These are phyloP conservation scores for Coronaproctus castanopsis DNA, from an alignment of 2,888 invertebrate species.

Conservation along the genomic window DNA sequence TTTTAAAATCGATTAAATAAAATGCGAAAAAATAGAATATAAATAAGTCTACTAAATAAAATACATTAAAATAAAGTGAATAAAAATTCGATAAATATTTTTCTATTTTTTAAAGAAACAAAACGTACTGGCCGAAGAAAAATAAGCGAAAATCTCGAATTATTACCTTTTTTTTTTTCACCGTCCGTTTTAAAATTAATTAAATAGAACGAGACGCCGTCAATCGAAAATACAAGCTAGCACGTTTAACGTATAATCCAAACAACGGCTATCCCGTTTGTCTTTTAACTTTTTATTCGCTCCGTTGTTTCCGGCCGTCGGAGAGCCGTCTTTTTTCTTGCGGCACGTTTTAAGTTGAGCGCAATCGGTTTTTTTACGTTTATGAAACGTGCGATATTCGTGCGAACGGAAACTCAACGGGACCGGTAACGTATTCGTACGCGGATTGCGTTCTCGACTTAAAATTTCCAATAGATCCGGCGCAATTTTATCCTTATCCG, in stretches of 20 bases:
- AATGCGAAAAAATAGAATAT: too few relatives aligned
- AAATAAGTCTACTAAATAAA: too few relatives aligned
- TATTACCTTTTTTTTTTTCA: too few relatives aligned
- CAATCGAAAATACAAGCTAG: slow-evolving; percentile 35
- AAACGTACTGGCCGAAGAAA: too few relatives aligned
- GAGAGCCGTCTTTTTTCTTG: slow-evolving; percentile 27
- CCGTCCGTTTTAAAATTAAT: too few relatives aligned
- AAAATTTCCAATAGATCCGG: slow-evolving; percentile 30
- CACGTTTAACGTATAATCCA: slow-evolving; percentile 32
- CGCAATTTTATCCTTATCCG: slow-evolving; percentile 13
- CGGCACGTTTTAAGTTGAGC: slow-evolving; percentile 26
- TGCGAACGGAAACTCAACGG: slow-evolving; percentile 29
- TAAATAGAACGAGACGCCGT: too few relatives aligned
- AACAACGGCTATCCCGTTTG: slow-evolving; percentile 29
- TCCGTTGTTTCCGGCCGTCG: slow-evolving; percentile 21
- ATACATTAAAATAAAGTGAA: too few relatives aligned
- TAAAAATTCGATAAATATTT: too few relatives aligned
- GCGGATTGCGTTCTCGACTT: slow-evolving; percentile 30
- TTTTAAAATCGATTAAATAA: too few relatives aligned
- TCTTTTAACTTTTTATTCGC: slow-evolving; percentile 21
- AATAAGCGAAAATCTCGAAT: too few relatives aligned
- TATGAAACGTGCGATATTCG: slow-evolving; percentile 6
- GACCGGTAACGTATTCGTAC: slow-evolving; percentile 30
- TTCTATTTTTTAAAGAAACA: too few relatives aligned
- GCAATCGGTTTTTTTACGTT: slow-evolving; percentile 2